Evolutionary conservation across 30 jellyfish, hydroid and myxozoan genomes (phyloP).

Genomic region (Pelagia noctiluca): DNA sequence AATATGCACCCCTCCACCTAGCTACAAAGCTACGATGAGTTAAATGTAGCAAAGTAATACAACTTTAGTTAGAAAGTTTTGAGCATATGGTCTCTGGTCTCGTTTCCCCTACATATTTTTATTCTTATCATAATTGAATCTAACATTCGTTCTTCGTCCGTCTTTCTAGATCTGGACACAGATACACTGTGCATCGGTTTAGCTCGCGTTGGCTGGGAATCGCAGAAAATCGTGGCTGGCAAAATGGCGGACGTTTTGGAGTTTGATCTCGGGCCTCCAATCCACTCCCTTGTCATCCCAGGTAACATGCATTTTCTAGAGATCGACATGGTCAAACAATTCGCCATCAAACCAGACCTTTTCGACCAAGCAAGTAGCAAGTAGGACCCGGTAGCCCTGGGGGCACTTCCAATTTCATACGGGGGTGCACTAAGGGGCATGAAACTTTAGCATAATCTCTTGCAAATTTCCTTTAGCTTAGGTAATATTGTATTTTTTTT

Average conservation of each 20-base stretch:
- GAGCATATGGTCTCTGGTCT: too few relatives aligned
- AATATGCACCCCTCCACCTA: too few relatives aligned
- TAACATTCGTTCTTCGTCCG: not conserved
- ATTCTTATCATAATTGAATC: not conserved
- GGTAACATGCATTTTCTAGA: slow-evolving; percentile 94
- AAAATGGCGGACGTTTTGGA: slow-evolving; percentile 53
- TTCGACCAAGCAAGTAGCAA: too few relatives aligned
- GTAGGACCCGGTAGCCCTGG: too few relatives aligned
- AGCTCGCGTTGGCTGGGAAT: slow-evolving; percentile 98
- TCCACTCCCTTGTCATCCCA: slow-evolving; percentile 94
- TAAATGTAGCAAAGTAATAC: too few relatives aligned
- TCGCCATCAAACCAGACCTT: slow-evolving; percentile 43
- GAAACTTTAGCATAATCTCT: too few relatives aligned
- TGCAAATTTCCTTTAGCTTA: too few relatives aligned
- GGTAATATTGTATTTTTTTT: too few relatives aligned
- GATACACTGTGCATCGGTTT: slow-evolving; percentile 83
- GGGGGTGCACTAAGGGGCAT: too few relatives aligned
- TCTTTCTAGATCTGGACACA: slow-evolving; percentile 45
- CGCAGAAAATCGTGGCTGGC: slow-evolving; percentile 85
- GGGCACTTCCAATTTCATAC: too few relatives aligned
- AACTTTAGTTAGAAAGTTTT: too few relatives aligned
- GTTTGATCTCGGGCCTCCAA: slow-evolving; percentile 91
- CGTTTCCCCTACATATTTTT: not conserved
- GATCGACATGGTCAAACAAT: slow-evolving; percentile 85
- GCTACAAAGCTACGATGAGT: too few relatives aligned